These are phyloP conservation scores for Orgyia antiqua DNA, from an alignment of 2,888 invertebrate genomes.

Conservation along the genomic window DNA sequence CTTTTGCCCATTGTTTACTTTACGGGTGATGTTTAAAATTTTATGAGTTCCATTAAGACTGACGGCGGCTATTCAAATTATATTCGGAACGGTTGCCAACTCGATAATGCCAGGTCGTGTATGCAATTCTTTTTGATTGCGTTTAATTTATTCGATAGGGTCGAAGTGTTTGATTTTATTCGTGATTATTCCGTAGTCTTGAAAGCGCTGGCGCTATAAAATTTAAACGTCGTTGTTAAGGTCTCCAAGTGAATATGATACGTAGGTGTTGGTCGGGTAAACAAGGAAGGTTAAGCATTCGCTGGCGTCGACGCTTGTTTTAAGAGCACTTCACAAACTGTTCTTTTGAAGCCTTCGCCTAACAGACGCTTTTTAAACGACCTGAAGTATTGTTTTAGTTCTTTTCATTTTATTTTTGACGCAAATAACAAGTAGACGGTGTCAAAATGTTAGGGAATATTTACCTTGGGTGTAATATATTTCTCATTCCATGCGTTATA, in stretches of 20 bases:
- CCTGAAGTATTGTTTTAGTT: slow-evolving; percentile 40
- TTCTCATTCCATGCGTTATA: slow-evolving; percentile 33
- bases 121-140: slow-evolving; percentile 47
- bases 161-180: slow-evolving; percentile 34
- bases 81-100: slow-evolving; percentile 69
- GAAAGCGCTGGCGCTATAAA: slow-evolving; percentile 1
- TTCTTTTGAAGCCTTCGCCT: slow-evolving; percentile 53
- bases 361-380: slow-evolving; percentile 51
- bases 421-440: slow-evolving; percentile 25
- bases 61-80: slow-evolving; percentile 56
- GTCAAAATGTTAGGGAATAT: slow-evolving; percentile 28
- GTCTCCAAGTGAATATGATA: slow-evolving; percentile 26
- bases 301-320: slow-evolving; percentile 49
- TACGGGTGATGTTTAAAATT: slow-evolving; percentile 62
- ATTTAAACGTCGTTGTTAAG: no score
- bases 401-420: slow-evolving; percentile 33
- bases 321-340: slow-evolving; percentile 60
- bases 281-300: slow-evolving; percentile 48
- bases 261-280: slow-evolving; percentile 50
- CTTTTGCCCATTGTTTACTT: slow-evolving; percentile 75
- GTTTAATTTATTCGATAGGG: slow-evolving; percentile 49
- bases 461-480: slow-evolving; percentile 31
- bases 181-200: slow-evolving; percentile 6
- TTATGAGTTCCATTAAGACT: slow-evolving; percentile 69
- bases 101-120: slow-evolving; percentile 52